Percentiles rank a stretch among this genome's conserved stretches.
phyloP scores from a whole-genome alignment of 2,797 vertebrate genomes.

The Microctenopoma lineatum region DNA sequence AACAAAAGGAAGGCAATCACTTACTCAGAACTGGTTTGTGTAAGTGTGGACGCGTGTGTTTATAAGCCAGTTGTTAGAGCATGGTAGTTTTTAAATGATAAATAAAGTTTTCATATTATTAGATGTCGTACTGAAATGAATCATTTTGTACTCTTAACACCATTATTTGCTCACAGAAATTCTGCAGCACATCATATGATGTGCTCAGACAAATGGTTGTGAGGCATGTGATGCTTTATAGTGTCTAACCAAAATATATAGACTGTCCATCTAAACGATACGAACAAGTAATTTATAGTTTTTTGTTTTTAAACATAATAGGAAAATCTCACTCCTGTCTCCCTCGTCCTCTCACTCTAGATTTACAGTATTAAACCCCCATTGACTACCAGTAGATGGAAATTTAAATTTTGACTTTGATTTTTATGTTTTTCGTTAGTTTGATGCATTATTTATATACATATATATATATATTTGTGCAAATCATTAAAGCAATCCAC shows the following conservation, averaged over 20 bases:
- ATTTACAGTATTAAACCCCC: neutral
- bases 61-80: neutral
- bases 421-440: neutral
- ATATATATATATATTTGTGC: constrained; percentile 7
- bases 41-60: neutral
- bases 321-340: constrained; percentile 3
- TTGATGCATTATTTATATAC: neutral
- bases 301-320: neutral
- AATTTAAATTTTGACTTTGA: neutral
- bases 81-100: too few species aligned
- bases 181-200: constrained; percentile 1
- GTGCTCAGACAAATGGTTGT: constrained; percentile 8
- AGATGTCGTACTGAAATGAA: too few species aligned
- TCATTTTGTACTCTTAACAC: neutral
- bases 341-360: constrained; percentile 2
- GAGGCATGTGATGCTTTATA: too few species aligned
- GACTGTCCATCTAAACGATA: neutral
- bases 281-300: neutral
- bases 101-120: too few species aligned
- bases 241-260: neutral
- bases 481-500: constrained; percentile 46
- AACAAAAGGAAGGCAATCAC: constrained; percentile 33
- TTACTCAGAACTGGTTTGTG: constrained; percentile 20
- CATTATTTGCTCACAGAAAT: neutral
- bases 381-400: neutral